Conservation (phyloP, 1,140 invertebrate species). For the Drosophila rufa region DNA sequence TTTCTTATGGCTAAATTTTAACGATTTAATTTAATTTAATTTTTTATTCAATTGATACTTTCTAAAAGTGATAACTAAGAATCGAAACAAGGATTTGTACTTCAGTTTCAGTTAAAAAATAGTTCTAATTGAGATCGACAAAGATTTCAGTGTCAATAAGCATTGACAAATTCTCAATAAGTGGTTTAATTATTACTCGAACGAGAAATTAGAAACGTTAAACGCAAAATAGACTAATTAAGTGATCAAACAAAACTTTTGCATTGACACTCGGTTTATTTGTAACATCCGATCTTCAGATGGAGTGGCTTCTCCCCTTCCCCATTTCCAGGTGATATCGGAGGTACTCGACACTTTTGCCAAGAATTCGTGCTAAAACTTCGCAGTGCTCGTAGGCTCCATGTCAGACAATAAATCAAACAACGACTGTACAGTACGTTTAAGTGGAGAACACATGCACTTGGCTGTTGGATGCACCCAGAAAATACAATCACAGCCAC, state of each 20-base stretch:
- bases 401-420: slow-evolving; percentile 11
- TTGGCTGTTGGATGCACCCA: background rate
- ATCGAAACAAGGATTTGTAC: background rate
- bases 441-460: slow-evolving; percentile 11
- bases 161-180: background rate
- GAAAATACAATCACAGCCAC: slow-evolving; percentile 1
- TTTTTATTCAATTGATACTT: background rate
- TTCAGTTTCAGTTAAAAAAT: background rate
- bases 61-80: too few relatives aligned
- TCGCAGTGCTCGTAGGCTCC: slow-evolving; percentile 1
- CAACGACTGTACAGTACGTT: background rate
- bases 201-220: background rate
- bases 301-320: background rate
- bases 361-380: slow-evolving; percentile 1
- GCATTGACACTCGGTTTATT: background rate
- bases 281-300: background rate
- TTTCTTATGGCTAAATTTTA: background rate
- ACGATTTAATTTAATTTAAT: background rate
- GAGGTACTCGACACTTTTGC: slow-evolving; percentile 6
- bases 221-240: background rate
- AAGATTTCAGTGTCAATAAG: background rate
- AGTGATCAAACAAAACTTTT: slow-evolving; percentile 6
- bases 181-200: background rate
- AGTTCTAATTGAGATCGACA: background rate
- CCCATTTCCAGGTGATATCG: background rate